Conservation (phyloP, 2,113 vertebrate genomes). For the Dendrocopos noguchii region DNA sequence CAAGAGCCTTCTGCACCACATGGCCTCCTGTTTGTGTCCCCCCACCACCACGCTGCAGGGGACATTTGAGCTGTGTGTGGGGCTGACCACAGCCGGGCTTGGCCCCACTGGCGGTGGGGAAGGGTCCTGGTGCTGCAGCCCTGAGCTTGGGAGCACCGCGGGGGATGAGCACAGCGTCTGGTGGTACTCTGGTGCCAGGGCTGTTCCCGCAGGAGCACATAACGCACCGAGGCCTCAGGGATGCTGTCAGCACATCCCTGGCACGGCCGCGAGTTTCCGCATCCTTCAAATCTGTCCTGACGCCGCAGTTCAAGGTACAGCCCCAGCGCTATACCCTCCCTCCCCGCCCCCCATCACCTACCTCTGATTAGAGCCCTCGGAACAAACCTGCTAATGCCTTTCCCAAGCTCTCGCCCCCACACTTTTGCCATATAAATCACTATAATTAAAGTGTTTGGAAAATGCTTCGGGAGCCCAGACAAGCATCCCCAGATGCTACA, state of each 20-base stretch:
- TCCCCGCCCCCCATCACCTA: background rate
- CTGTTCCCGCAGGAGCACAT: background rate
- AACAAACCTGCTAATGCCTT: conserved; percentile 53
- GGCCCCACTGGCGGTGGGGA: accelerated
- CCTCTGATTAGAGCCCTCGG: conserved; percentile 58
- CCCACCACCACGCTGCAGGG: background rate
- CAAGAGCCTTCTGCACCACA: accelerated
- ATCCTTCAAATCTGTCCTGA: conserved; percentile 23
- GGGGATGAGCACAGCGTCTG: accelerated
- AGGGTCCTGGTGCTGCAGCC: background rate
- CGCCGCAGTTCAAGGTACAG: background rate
- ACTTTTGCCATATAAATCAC: conserved; percentile 67
- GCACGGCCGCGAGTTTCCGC: background rate
- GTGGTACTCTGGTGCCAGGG: background rate
- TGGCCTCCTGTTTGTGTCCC: background rate
- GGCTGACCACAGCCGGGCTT: background rate
- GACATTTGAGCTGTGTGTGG: accelerated
- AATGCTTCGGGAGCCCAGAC: conserved; percentile 61
- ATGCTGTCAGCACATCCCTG: background rate
- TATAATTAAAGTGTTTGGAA: conserved; percentile 68
- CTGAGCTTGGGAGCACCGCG: accelerated
- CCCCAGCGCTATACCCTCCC: background rate
- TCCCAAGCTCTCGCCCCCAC: conserved; percentile 67
- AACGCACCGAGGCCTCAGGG: accelerated
- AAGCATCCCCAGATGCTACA: conserved; percentile 62